Evolutionary conservation across 2,113 vertebrate genomes (phyloP).

Genomic region (Telmatochromis sp.): DNA sequence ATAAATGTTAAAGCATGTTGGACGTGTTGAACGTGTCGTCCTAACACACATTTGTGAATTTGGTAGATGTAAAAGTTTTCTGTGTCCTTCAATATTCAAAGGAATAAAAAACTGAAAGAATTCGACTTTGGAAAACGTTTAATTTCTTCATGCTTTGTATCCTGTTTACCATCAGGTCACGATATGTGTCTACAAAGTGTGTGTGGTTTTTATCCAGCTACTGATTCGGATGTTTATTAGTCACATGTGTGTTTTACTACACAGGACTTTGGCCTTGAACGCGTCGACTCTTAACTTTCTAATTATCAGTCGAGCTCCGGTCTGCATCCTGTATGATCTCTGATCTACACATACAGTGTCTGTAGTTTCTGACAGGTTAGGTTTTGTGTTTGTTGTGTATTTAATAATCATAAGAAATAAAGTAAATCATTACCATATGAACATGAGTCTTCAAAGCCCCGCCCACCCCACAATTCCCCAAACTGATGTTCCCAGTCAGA

Average conservation of each 20-base stretch:
- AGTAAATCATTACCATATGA: background rate
- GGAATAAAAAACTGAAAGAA: accelerated
- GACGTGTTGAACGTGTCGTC: accelerated
- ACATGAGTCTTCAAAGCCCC: background rate
- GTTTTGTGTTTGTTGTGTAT: background rate
- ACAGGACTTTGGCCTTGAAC: background rate
- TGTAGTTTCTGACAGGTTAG: background rate
- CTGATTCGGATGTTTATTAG: background rate
- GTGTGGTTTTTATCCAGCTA: background rate
- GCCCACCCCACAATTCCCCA: background rate
- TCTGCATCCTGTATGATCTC: background rate
- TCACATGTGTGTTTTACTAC: background rate
- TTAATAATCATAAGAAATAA: background rate
- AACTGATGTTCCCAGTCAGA: background rate
- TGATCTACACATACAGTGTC: background rate
- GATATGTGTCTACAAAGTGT: background rate
- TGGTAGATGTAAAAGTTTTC: background rate
- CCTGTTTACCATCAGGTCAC: background rate
- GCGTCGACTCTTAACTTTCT: accelerated
- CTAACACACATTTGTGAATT: background rate
- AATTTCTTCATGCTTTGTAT: background rate
- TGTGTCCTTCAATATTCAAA: background rate
- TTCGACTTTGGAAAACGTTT: accelerated
- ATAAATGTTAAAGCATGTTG: background rate
- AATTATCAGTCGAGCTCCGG: accelerated